Conservation (phyloP, 2,888 invertebrate genomes). For the Andrena bucephala region DNA sequence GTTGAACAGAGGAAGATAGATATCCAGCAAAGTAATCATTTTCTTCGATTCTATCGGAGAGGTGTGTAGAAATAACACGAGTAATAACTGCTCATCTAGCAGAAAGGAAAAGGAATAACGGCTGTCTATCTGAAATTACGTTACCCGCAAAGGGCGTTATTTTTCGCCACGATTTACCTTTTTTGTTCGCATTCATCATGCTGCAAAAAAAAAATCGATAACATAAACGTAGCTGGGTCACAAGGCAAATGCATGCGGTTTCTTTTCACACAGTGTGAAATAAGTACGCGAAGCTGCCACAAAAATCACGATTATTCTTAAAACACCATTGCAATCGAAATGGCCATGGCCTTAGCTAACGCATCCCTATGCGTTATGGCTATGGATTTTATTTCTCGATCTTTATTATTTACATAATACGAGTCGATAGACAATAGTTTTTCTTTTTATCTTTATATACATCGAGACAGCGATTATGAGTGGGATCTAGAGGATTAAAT, state of each 20-base stretch:
- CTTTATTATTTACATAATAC: constrained; percentile 17
- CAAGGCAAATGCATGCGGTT: constrained; percentile 1
- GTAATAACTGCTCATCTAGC: background rate
- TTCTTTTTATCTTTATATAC: constrained; percentile 40
- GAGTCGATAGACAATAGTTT: constrained; percentile 34
- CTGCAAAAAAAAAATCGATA: constrained; percentile 14
- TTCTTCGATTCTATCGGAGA: constrained; percentile 26
- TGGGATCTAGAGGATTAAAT: constrained; percentile 58
- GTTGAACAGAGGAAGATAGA: constrained; percentile 14
- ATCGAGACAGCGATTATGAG: constrained; percentile 58
- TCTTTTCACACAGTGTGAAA: background rate
- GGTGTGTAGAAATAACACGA: constrained; percentile 27
- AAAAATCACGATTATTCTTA: background rate
- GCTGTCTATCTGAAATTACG: constrained; percentile 39
- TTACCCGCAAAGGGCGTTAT: constrained; percentile 24
- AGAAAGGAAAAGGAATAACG: constrained; percentile 32
- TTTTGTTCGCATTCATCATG: constrained; percentile 26
- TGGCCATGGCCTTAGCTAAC: background rate
- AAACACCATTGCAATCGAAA: background rate
- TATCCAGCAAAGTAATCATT: constrained; percentile 24
- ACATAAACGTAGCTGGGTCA: constrained; percentile 11
- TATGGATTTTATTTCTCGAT: background rate
- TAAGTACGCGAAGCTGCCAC: background rate
- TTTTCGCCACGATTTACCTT: constrained; percentile 28
- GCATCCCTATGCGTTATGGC: too few species aligned